Evolutionary conservation across 1,140 invertebrate species (phyloP), one percentile per base, ranked within the genome.

Genomic region (Psilanteris sp.): DNA sequence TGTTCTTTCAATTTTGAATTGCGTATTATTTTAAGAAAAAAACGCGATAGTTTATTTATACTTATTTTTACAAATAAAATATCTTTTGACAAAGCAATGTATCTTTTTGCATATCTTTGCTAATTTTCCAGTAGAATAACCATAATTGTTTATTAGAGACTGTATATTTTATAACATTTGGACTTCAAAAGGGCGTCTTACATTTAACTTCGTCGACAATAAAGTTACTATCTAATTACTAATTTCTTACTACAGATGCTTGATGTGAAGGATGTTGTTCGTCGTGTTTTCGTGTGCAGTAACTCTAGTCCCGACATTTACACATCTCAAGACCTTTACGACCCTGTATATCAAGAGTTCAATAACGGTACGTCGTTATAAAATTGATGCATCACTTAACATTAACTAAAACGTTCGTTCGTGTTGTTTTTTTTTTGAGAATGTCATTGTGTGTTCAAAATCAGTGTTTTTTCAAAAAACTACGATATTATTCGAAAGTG

Each of bases 311-410:
- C 91, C 11, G 92, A 93, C 87, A 91, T 91, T 54, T 92, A 92
- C 87, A 85, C 87, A 31, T 92, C 92, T 22, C 91, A 92, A 80
- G 92, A 93, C 78, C 88, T 91, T 44, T 92, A 91, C 85, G 91
- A 92, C 83, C 92, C 92, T 46, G 92, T 93, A 15, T 93, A 93
- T 85, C 92, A 93, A 84, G 92, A 93, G 81, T 87, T 93, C 34
- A 92, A 91, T 70, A 90, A 90, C 83, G 89, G 89, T 90, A 81
- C 84, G 82, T 78, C 68, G 61, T 57, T 57, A 36, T 55, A 54
- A 46, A 55, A 54, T 70, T 52, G 52, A 43, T 43, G 34, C 18
- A 44, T 32, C 39, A 9, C 36, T 67, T 55, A 44, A 48, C 10
- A 15, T 32, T 26, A n/a, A 24, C 32, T 13, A 64, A 52, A 64